Evolutionary conservation across 1,140 invertebrate species (phyloP).

Genomic region (Atta texana): DNA sequence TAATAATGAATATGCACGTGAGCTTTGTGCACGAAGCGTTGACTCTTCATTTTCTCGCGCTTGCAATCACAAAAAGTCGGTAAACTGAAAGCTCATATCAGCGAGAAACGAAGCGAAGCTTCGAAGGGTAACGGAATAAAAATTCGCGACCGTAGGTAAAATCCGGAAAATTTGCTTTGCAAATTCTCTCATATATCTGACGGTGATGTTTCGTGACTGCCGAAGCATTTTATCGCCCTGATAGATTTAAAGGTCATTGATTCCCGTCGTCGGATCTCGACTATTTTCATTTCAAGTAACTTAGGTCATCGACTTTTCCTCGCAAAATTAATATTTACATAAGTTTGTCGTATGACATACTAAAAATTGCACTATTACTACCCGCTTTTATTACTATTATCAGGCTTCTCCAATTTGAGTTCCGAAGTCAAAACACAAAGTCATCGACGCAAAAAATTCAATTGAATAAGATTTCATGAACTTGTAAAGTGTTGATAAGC

Average conservation of each 20-base stretch:
- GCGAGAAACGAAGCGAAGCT: constrained; percentile 36
- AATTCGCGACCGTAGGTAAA: constrained; percentile 40
- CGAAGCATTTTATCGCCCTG: constrained; percentile 28
- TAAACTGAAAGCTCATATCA: constrained; percentile 47
- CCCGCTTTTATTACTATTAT: neutral
- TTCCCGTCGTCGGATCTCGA: neutral
- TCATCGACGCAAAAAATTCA: no score
- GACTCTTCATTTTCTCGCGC: constrained; percentile 37
- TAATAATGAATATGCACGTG: constrained; percentile 55
- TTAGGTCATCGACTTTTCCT: neutral
- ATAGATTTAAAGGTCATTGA: constrained; percentile 45
- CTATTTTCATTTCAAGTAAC: constrained; percentile 26
- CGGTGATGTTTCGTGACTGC: constrained; percentile 12
- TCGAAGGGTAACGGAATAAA: constrained; percentile 40
- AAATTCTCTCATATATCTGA: constrained; percentile 54
- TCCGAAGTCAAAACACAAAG: no score
- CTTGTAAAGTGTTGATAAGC: no score
- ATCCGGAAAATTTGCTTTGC: constrained; percentile 53
- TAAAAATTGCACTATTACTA: neutral
- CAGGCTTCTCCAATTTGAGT: no score
- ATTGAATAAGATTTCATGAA: no score
- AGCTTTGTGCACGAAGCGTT: constrained; percentile 11
- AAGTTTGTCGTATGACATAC: neutral
- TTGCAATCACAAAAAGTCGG: constrained; percentile 38
- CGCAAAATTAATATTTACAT: neutral